phyloP scores from a whole-genome alignment of 1,140 invertebrate genomes.

The Odontomachus brunneus region DNA sequence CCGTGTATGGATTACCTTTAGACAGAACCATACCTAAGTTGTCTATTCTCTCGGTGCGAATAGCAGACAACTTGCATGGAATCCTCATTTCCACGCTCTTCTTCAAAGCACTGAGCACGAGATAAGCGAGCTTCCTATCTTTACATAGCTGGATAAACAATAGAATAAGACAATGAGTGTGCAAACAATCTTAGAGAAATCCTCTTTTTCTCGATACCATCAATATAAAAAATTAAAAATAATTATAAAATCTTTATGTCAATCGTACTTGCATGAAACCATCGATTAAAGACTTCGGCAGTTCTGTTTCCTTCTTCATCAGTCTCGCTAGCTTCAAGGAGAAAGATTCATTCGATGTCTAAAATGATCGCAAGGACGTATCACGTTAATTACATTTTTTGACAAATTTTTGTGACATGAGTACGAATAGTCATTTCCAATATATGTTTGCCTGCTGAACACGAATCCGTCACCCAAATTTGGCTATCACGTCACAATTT shows the following conservation, averaged over 20 bases:
- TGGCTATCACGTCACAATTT: no score
- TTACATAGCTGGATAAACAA: slow-evolving; percentile 18
- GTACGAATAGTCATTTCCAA: no score
- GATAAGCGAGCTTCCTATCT: slow-evolving; percentile 19
- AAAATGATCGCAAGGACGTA: not conserved
- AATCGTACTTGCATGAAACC: slow-evolving; percentile 54
- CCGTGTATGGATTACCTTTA: slow-evolving; percentile 55
- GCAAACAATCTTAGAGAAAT: not conserved
- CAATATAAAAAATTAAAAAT: not conserved
- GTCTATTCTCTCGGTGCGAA: slow-evolving; percentile 36
- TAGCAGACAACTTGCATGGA: slow-evolving; percentile 44
- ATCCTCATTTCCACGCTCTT: slow-evolving; percentile 18
- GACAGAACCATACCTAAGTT: slow-evolving; percentile 48
- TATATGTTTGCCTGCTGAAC: no score
- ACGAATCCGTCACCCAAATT: no score
- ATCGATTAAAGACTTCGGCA: not conserved
- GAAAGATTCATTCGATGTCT: slow-evolving; percentile 37
- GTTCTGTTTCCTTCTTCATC: slow-evolving; percentile 31
- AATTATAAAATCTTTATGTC: not conserved
- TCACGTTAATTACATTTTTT: no score
- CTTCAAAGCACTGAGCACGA: slow-evolving; percentile 6
- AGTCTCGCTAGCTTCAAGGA: slow-evolving; percentile 33
- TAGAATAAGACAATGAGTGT: not conserved
- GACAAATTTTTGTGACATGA: no score
- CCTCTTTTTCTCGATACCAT: not conserved